Conservation (phyloP, 2,888 invertebrate species). For the Diploptera punctata region DNA sequence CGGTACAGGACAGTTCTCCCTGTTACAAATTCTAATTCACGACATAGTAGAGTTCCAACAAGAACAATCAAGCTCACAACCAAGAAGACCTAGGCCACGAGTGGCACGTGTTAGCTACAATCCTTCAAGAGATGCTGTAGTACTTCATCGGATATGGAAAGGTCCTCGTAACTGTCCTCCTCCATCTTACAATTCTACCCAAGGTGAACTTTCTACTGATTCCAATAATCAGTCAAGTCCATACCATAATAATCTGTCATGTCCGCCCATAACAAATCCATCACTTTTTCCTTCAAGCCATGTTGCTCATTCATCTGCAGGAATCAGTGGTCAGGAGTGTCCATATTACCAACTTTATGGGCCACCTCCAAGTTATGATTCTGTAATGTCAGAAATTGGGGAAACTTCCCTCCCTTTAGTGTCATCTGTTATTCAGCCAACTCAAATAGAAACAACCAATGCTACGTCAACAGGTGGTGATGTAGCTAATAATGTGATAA, state of each 20-base stretch:
- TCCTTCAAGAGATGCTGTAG: not conserved
- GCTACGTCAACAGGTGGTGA: too few relatives aligned
- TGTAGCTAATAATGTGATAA: too few relatives aligned
- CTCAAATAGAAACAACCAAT: too few relatives aligned
- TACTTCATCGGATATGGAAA: not conserved
- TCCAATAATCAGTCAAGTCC: not conserved
- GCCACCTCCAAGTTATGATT: constrained; percentile 59
- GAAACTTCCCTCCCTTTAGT: not conserved
- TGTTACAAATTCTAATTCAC: not conserved
- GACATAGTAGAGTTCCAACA: not conserved
- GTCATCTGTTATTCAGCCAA: not conserved
- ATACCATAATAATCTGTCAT: not conserved
- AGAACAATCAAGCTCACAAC: not conserved
- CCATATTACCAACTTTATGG: constrained; percentile 58
- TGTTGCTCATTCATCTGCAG: not conserved
- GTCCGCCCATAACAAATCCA: not conserved
- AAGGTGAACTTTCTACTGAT: not conserved
- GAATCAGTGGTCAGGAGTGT: not conserved
- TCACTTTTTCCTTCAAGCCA: not conserved
- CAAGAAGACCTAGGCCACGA: not conserved
- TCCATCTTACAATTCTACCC: not conserved
- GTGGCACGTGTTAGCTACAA: not conserved
- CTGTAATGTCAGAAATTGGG: constrained; percentile 47
- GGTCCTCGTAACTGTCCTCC: not conserved
- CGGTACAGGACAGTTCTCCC: constrained; percentile 49